A percentile compares a stretch with the other conserved stretches of the same genome.
These are phyloP conservation scores for Geophilus truncorum DNA, from an alignment of 2,888 invertebrate genomes.

Conservation along the genomic window DNA sequence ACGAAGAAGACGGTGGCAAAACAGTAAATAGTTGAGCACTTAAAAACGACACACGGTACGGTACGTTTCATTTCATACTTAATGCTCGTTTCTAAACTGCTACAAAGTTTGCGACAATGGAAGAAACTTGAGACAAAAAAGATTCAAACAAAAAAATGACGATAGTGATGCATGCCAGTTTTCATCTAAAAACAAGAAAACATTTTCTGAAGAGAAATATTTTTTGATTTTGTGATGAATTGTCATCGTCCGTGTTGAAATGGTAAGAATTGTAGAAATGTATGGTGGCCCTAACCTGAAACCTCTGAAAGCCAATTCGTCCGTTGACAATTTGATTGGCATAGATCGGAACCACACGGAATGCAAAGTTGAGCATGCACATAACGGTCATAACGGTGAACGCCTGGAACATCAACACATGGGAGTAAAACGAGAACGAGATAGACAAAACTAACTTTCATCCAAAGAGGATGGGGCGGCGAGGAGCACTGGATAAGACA, in stretches of 20 bases:
- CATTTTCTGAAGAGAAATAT: background rate
- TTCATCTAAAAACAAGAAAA: background rate
- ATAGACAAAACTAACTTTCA: background rate
- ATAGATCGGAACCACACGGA: conserved; percentile 30
- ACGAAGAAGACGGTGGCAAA: background rate
- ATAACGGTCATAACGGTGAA: conserved; percentile 40
- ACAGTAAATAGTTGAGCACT: too few relatives aligned
- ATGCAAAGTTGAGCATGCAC: conserved; percentile 33
- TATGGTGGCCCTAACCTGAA: conserved; percentile 40
- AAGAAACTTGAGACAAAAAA: too few relatives aligned
- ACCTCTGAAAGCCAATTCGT: conserved; percentile 45
- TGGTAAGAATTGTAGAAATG: background rate
- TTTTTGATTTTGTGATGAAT: background rate
- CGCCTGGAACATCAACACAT: conserved; percentile 38
- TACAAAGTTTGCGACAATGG: background rate
- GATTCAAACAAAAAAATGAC: background rate
- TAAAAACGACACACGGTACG: too few relatives aligned
- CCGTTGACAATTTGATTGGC: conserved; percentile 39
- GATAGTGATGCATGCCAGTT: background rate
- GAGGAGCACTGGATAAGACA: background rate
- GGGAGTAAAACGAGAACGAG: background rate
- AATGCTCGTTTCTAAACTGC: background rate
- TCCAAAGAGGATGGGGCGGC: background rate
- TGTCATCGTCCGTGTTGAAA: background rate
- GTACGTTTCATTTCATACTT: background rate